Evolutionary conservation across 2,888 invertebrate genomes (phyloP).

Genomic region (Iselma pallidipennis): DNA sequence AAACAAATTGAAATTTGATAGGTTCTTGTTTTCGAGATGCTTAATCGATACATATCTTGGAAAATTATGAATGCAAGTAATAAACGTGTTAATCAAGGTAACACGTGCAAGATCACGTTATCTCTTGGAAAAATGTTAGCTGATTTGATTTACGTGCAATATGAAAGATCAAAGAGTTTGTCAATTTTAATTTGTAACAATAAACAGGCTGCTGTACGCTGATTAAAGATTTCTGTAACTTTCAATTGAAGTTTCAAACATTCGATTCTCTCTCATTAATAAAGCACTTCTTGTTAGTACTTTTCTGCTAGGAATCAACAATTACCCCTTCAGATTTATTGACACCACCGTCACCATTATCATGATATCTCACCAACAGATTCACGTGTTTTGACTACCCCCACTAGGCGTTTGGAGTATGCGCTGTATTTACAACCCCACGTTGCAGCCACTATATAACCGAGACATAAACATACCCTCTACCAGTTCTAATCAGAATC

Average conservation of each 20-base stretch:
- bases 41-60: background rate
- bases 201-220: no score
- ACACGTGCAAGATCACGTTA: conserved; percentile 3
- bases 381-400: conserved; percentile 30
- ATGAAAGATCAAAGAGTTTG: no score
- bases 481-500: conserved; percentile 29
- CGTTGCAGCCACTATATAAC: conserved; percentile 46
- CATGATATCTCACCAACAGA: conserved; percentile 9
- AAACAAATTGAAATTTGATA: no score
- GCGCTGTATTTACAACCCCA: conserved; percentile 41
- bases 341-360: background rate
- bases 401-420: conserved; percentile 24
- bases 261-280: no score
- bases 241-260: no score
- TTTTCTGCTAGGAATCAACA: no score
- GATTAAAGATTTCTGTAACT: no score
- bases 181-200: no score
- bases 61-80: background rate
- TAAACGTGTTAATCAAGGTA: background rate
- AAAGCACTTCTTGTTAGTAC: no score
- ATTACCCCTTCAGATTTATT: no score
- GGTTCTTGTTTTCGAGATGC: no score
- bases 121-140: conserved; percentile 4
- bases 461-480: conserved; percentile 36
- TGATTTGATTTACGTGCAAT: conserved; percentile 14